Evolutionary conservation across 2,113 vertebrate genomes (phyloP).

Genomic region (Pachypanchax playfairii): DNA sequence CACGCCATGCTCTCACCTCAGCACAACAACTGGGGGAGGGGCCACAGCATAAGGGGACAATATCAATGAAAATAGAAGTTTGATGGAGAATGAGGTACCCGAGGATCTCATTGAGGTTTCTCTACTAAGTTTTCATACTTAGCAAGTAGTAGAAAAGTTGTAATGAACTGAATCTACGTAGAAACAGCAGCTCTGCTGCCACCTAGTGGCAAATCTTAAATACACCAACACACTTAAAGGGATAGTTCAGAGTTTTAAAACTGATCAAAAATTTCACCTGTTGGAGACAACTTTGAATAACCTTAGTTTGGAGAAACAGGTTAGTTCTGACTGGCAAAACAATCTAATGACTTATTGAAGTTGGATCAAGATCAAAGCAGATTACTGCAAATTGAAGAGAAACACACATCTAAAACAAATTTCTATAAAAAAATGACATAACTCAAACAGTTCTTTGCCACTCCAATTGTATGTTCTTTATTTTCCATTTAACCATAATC

Average conservation of each 20-base stretch:
- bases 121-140: too few species aligned
- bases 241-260: background rate
- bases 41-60: slow-evolving; percentile 2
- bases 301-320: background rate
- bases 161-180: background rate
- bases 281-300: background rate
- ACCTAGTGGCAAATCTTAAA: slow-evolving; percentile 38
- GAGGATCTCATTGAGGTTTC: background rate
- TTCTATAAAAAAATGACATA: background rate
- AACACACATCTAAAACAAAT: background rate
- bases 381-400: too few species aligned
- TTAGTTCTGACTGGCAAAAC: background rate
- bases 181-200: slow-evolving; percentile 36
- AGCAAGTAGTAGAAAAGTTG: background rate
- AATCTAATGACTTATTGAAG: too few species aligned
- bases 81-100: background rate
- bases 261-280: background rate
- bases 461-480: slow-evolving; percentile 56
- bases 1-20: slow-evolving; percentile 47
- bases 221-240: background rate
- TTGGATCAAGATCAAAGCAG: too few species aligned
- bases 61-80: slow-evolving; percentile 4
- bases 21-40: slow-evolving; percentile 36
- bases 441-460: background rate
- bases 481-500: slow-evolving; percentile 56